phyloP scores from a whole-genome alignment of 2,797 vertebrate genomes.

The Rachycentron canadum region DNA sequence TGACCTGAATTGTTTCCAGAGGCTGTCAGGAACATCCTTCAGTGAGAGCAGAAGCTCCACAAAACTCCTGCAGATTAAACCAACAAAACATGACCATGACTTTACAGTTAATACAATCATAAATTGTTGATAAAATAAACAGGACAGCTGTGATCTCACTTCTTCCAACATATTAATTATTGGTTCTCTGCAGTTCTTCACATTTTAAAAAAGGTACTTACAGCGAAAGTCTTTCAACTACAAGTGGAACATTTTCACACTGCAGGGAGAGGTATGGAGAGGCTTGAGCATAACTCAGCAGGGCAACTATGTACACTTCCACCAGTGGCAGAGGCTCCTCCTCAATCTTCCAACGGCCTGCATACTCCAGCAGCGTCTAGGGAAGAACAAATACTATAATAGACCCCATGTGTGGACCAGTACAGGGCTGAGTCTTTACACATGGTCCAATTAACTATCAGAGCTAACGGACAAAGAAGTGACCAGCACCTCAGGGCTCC shows the following conservation, averaged over 20 bases:
- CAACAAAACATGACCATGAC: background rate
- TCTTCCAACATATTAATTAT: background rate
- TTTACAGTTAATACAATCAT: background rate
- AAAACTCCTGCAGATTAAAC: constrained; percentile 89
- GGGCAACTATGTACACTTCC: constrained; percentile 92
- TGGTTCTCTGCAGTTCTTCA: background rate
- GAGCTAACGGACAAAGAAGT: no score
- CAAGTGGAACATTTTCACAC: constrained; percentile 93
- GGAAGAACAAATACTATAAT: background rate
- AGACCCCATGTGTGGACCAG: background rate
- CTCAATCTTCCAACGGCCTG: constrained; percentile 91
- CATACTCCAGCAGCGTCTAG: constrained; percentile 93
- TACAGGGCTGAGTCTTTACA: no score
- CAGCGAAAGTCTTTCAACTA: constrained; percentile 95
- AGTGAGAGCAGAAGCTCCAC: constrained; percentile 93
- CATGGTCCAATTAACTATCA: no score
- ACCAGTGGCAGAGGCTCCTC: constrained; percentile 92
- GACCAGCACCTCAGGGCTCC: no score
- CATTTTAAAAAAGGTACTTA: constrained; percentile 83
- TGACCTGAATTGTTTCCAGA: constrained; percentile 92
- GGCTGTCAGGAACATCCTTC: constrained; percentile 88
- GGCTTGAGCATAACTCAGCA: constrained; percentile 92
- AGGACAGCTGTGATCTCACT: background rate
- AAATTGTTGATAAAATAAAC: background rate
- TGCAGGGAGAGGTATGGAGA: constrained; percentile 90